phyloP scores from a whole-genome alignment of 1,140 invertebrate genomes.

The Meloidogyne floridensis region DNA sequence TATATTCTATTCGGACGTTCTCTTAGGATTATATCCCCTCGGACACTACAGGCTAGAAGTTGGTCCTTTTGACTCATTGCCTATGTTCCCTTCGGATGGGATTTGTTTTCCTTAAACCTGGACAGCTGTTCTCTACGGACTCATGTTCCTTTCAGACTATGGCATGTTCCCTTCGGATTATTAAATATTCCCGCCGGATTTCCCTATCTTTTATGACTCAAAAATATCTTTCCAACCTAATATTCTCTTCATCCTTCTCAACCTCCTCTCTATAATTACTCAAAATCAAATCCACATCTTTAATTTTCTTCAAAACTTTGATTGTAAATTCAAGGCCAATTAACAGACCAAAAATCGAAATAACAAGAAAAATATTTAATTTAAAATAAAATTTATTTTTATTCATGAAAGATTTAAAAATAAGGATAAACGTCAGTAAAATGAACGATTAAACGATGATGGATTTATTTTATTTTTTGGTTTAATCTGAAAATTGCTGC shows the following conservation, averaged over 20 bases:
- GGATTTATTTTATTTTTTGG: not conserved
- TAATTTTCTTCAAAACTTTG: slow-evolving; percentile 17
- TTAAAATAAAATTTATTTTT: not conserved
- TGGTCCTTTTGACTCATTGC: too few relatives aligned
- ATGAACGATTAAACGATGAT: slow-evolving; percentile 1
- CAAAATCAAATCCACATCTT: slow-evolving; percentile 6
- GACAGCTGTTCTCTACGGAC: too few relatives aligned
- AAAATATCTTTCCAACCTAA: not conserved
- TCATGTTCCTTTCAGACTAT: too few relatives aligned
- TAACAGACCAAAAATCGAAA: too few relatives aligned
- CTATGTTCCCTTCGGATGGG: too few relatives aligned
- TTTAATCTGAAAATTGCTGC: not conserved
- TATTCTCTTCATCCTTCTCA: not conserved
- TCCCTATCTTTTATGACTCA: too few relatives aligned
- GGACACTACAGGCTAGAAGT: too few relatives aligned
- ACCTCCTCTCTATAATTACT: not conserved
- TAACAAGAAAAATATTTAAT: not conserved
- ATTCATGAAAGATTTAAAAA: not conserved
- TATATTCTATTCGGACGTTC: too few relatives aligned
- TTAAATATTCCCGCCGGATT: too few relatives aligned
- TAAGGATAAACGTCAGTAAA: not conserved
- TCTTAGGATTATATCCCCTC: too few relatives aligned
- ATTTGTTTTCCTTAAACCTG: too few relatives aligned
- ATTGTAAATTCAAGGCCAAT: not conserved
- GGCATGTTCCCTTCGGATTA: too few relatives aligned